Evolutionary conservation across 2,888 invertebrate species (phyloP), one percentile per base, ranked within the genome.

Genomic region (Sphaerophoria rueppellii): DNA sequence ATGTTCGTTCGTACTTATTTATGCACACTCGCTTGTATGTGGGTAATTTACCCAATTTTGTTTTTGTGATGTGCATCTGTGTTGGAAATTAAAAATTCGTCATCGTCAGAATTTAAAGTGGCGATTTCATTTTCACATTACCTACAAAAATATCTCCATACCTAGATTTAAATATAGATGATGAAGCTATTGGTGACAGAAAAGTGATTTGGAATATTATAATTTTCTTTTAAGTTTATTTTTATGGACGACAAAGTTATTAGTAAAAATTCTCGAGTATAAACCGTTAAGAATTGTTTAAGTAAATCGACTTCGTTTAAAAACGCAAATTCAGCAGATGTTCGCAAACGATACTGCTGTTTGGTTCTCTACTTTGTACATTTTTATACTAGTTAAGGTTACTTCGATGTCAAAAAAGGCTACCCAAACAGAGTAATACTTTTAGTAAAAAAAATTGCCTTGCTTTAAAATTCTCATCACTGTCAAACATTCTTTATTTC

Each of bases 101-200:
- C 61, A 57, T 77, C 82, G 78, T 78, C 73, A 69, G 63, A 78
- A 78, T 78, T 82, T 58, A 74, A 70, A 70, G 24, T 43, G 46
- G 73, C 16, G 16, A 77, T 73, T 69, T 77, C 77, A 40, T 78
- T 77, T 77, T 69, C 73, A 40, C 43, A 4, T 43, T 5, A 11
- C 4, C n/a, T n/a, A n/a, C n/a, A n/a, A 9, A 37, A 16, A 0
- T 4, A 50, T 50, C 16, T 6, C 6, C 43, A 77, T 65, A 55
- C 58, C 55, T 57, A 77, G 6, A 43, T 63, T 63, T 60, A 37
- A 24, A 24, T 24, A 24, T 24, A n/a, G 24, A 24, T 24, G 24
- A 2, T 24, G 24, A 24, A 24, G 24, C 2, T 24, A 24, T 24
- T 24, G 24, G 24, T 2, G 24, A 24, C 24, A 24, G 24, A 24